Base-by-base conservation (phyloP, 2,888 invertebrate genomes). In the Lacanobia wlatinum region DNA sequence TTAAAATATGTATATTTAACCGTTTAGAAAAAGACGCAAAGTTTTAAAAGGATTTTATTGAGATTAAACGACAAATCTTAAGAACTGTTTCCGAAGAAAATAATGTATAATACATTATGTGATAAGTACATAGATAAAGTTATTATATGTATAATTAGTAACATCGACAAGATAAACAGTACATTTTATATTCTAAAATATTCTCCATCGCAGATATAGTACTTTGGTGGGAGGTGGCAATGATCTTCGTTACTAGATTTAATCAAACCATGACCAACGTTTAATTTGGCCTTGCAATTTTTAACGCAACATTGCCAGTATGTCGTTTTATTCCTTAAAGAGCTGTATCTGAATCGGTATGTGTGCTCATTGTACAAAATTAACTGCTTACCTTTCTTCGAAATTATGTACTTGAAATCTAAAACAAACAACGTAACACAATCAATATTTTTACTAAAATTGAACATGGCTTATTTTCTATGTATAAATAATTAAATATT, bases 221-320 rank as follows among this genome's bases (percentile, higher is more conserved):
- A 80, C 43, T 48, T 67, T 10, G 78, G 78, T 3, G 79, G 64
- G 16, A 12, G 38, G 48, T 79, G 79, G 12, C 21, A 61, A 7
- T 79, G 80, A 0, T 53, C 1, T 1, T 23, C 2, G 1, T 23
- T 21, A 1, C 56, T n/a, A 10, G 66, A 52, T 50, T 60, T 9
- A 21, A 79, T 67, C 0, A 0, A 16, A 48, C 52, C 52, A 38
- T 21, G 5, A 53, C 56, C 12, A 40, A 80, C 0, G 16, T 46
- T 12, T 46, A 80, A 4, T 16, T 80, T 79, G 0, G 66, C 70
- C 18, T 66, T 79, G n/a, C 78, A 78, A 1, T 12, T 40, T 12
- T 59, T 69, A 21, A 40, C 28, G 10, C 63, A 52, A 12, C 77
- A 77, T 38, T 43, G 28, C 76, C 75, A 75, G 9, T 59, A 56